These are phyloP conservation scores for Eilema sororculum DNA, from an alignment of 2,888 invertebrate species.

Conservation along the genomic window DNA sequence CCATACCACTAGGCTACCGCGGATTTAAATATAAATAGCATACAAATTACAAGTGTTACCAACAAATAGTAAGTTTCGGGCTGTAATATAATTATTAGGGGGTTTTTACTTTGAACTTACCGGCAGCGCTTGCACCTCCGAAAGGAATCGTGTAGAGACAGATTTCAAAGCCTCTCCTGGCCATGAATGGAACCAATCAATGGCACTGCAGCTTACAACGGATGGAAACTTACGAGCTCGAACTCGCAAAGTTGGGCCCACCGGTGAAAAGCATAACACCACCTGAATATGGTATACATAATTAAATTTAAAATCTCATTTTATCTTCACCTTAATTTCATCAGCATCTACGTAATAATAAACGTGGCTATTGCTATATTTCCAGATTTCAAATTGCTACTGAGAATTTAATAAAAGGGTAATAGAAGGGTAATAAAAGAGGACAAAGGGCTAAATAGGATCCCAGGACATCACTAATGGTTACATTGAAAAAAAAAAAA, in stretches of 20 bases:
- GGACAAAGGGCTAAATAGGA: too few species aligned
- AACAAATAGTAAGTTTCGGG: background rate
- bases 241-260: constrained; percentile 95
- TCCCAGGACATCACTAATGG: too few species aligned
- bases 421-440: too few species aligned
- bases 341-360: too few species aligned
- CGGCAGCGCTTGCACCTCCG: constrained; percentile 91
- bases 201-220: constrained; percentile 96
- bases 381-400: too few species aligned
- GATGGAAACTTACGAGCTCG: constrained; percentile 97
- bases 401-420: too few species aligned
- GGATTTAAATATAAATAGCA: too few species aligned
- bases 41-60: background rate
- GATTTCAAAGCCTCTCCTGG: constrained; percentile 96
- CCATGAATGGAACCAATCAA: constrained; percentile 99
- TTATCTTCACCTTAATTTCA: too few species aligned
- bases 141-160: constrained; percentile 94
- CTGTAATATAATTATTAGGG: too few species aligned
- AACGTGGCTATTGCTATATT: too few species aligned
- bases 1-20: too few species aligned
- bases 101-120: constrained; percentile 67
- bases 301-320: background rate
- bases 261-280: constrained; percentile 97
- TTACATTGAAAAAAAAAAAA: too few species aligned
- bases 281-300: constrained; percentile 74